Conservation (phyloP, 2,888 invertebrate genomes). For the Rugalucina vietnamica region DNA sequence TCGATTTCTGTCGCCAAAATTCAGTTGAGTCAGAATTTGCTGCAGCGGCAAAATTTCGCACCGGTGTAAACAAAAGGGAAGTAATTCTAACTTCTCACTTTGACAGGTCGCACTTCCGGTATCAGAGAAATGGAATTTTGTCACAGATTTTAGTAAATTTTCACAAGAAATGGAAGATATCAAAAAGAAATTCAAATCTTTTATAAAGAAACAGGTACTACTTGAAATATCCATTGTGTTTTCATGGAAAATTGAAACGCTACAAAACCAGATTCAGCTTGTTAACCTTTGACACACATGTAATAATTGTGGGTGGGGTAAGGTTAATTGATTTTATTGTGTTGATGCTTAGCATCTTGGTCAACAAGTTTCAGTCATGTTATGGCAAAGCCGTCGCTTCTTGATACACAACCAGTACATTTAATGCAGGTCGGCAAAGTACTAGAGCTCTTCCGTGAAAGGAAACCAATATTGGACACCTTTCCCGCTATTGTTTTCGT, state of each 20-base stretch:
- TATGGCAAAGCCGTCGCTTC: background rate
- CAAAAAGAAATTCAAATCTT: conserved; percentile 52
- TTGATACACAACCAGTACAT: too few species aligned
- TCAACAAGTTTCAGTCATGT: background rate
- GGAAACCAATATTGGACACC: too few species aligned
- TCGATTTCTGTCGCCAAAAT: background rate
- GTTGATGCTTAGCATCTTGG: background rate
- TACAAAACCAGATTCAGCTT: background rate
- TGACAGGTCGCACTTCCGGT: background rate
- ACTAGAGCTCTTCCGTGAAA: too few species aligned
- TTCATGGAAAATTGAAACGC: background rate
- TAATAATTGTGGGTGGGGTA: conserved; percentile 3
- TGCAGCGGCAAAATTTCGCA: background rate
- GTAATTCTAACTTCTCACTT: background rate
- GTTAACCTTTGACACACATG: background rate
- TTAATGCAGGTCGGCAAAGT: too few species aligned
- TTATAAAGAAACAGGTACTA: conserved; percentile 54
- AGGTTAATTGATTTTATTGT: background rate
- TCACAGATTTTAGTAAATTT: background rate
- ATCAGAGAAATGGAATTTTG: background rate
- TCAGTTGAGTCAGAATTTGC: background rate
- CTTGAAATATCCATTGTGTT: background rate
- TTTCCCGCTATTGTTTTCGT: too few species aligned
- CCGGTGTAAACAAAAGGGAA: conserved; percentile 42
- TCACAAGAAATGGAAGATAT: conserved; percentile 29